A percentile compares a stretch with the other conserved stretches of the same genome.
Conservation (phyloP, 2,888 invertebrate genomes). For the Nephrotoma flavescens region DNA sequence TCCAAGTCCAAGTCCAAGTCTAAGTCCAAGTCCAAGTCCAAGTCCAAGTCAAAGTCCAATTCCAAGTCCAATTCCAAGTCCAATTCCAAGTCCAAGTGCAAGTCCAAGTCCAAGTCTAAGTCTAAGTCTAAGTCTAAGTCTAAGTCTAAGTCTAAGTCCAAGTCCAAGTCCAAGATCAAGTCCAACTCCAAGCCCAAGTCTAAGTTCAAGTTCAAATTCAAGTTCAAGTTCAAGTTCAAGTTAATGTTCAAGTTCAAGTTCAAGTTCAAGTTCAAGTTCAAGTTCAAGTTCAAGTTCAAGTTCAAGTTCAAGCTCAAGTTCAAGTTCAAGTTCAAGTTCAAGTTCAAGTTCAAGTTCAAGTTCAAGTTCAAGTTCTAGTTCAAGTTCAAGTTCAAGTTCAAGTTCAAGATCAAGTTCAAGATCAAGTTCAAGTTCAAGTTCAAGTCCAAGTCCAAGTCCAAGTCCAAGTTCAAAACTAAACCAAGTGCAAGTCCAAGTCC, state of each 20-base stretch:
- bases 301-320: not conserved
- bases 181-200: not conserved
- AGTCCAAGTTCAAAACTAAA: too few species aligned
- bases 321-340: not conserved
- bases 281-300: not conserved
- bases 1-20: not conserved
- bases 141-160: not conserved
- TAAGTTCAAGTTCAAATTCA: not conserved
- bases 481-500: too few species aligned
- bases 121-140: not conserved
- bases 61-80: not conserved
- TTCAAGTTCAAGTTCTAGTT: too few species aligned
- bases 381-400: too few species aligned
- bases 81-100: not conserved
- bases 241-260: not conserved
- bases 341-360: too few species aligned
- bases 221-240: not conserved
- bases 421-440: too few species aligned
- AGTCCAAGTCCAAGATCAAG: not conserved
- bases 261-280: not conserved
- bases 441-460: too few species aligned
- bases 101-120: not conserved
- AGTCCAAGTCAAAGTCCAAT: too few species aligned
- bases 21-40: not conserved
- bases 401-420: too few species aligned